phyloP scores from a whole-genome alignment of 2,888 invertebrate species.

The Ormyrus pomaceus region DNA sequence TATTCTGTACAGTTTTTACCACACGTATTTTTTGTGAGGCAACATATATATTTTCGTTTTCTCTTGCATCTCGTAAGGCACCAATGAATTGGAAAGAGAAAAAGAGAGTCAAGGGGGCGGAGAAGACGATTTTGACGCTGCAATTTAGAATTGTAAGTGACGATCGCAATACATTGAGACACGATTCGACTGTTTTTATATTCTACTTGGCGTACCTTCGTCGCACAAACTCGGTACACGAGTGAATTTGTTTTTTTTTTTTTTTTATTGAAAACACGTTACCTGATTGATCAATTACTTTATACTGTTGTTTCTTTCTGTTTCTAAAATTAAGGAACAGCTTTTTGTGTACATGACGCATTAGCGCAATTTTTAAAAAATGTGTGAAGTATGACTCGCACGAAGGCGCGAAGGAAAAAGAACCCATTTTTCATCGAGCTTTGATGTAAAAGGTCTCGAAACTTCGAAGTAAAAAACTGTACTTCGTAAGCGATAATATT shows the following conservation, averaged over 20 bases:
- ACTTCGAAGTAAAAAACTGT: conserved; percentile 43
- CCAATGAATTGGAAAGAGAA: conserved; percentile 15
- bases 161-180: conserved; percentile 9
- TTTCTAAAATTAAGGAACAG: conserved; percentile 9
- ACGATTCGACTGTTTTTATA: conserved; percentile 36
- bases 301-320: conserved; percentile 6
- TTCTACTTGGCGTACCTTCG: conserved; percentile 36
- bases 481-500: conserved; percentile 69
- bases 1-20: conserved; percentile 55
- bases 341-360: conserved; percentile 23
- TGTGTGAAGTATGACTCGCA: conserved; percentile 47
- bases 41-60: conserved; percentile 30
- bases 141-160: conserved; percentile 43
- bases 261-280: conserved; percentile 28
- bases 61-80: conserved; percentile 27
- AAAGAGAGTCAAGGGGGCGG: conserved; percentile 13
- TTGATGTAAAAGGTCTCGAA: conserved; percentile 35
- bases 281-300: conserved; percentile 33
- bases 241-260: conserved; percentile 11
- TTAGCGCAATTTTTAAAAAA: conserved; percentile 39
- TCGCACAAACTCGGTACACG: conserved; percentile 19
- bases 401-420: conserved; percentile 29
- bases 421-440: conserved; percentile 34
- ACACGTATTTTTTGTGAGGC: conserved; percentile 40
- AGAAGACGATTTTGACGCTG: conserved; percentile 26